Base-by-base conservation (phyloP, 1,140 invertebrate genomes). In the Dinothrombium tinctorium region DNA sequence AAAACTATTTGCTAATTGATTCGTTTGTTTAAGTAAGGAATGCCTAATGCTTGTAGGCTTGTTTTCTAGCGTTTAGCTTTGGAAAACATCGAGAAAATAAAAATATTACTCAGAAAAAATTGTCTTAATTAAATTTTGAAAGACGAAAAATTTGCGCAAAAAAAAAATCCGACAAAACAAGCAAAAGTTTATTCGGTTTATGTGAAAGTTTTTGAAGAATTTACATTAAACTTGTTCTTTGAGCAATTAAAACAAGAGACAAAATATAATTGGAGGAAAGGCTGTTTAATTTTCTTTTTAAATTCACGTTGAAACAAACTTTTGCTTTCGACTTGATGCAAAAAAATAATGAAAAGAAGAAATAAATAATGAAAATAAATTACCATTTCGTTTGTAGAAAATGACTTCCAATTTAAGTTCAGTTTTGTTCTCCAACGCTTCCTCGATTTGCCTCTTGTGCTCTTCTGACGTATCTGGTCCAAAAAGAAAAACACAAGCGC, bases 401-500 rank as follows among this genome's bases (percentile, higher is more conserved):
- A 82, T 74, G 43, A 94, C 73, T 64, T 92, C 84, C 39, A 83
- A 66, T 61, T 92, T 90, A 37, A 89, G 69, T 61, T 92, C 86
- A 45, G 72, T 72, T 63, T 89, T 87, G 37, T 69, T 72, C 53
- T 83, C 77, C 37, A 92, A 67, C 15, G 83, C 76, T 50, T 76
- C 72, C 55, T 87, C 80, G 51, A 94, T 90, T 59, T 82, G 74
- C 31, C 67, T 60, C 47, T 79, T 83, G 53, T 87, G 76, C 45
- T 84, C 80, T 8, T 86, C 78, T 29, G 70, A 69, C 2, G 86
- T 92, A 53, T 90, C 81, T 7, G 73, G 68, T 0, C 86, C 87
- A 57, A 86, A 86, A 1, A 94, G 72, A 59, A 94, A 94, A 61
- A 83, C 83, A 64, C 86, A 94, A 43, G 82, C 81, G 59, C 84